A percentile compares a stretch with the other conserved stretches of the same genome.
These are phyloP conservation scores for Drosophila erecta DNA, from an alignment of 1,140 invertebrate species.

Conservation along the genomic window DNA sequence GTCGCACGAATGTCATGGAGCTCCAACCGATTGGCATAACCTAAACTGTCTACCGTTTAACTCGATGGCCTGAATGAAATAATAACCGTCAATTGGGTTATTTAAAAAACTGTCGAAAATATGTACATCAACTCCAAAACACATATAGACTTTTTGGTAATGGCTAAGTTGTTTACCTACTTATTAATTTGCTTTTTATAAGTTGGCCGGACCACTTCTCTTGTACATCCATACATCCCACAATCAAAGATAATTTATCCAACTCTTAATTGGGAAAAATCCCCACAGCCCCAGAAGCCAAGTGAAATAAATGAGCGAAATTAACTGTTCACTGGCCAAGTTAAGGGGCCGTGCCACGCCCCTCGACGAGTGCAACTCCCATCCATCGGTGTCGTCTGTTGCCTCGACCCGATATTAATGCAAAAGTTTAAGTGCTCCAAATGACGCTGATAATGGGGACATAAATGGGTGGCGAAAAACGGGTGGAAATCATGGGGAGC, in stretches of 20 bases:
- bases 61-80: neutral
- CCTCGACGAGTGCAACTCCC: conserved; percentile 7
- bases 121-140: too few species aligned
- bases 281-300: neutral
- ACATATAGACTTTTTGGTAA: too few species aligned
- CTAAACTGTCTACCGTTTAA: neutral
- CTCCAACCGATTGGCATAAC: neutral
- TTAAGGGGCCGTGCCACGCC: conserved; percentile 9
- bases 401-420: conserved; percentile 39
- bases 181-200: neutral
- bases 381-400: neutral
- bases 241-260: conserved; percentile 10
- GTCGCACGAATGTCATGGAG: neutral
- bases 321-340: conserved; percentile 37
- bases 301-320: conserved; percentile 52
- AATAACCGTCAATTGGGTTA: neutral
- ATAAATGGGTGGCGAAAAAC: conserved; percentile 9
- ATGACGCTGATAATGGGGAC: conserved; percentile 56
- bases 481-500: neutral
- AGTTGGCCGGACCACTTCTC: neutral
- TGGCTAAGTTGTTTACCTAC: neutral
- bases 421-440: conserved; percentile 57
- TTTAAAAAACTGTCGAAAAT: too few species aligned
- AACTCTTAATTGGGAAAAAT: conserved; percentile 5
- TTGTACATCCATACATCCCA: neutral